Conservation (phyloP, 2,797 vertebrate genomes). For the Sebastolobus altivelis region DNA sequence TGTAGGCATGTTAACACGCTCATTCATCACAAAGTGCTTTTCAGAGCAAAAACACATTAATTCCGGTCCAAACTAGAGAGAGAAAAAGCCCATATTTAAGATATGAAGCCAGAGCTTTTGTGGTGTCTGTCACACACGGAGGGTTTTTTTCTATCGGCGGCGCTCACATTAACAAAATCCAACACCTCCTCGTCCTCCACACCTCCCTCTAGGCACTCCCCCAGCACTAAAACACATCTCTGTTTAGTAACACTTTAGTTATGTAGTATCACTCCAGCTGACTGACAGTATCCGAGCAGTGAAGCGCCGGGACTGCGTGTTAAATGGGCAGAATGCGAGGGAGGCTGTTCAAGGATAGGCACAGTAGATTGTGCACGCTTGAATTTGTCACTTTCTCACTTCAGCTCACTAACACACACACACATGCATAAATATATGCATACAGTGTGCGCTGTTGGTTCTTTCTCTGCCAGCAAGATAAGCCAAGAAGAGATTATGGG, state of each 20-base stretch:
- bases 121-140: slow-evolving; percentile 32
- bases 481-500: slow-evolving; percentile 44
- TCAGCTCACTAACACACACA: slow-evolving; percentile 22
- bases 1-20: not conserved
- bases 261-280: slow-evolving; percentile 73
- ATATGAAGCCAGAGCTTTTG: slow-evolving; percentile 35
- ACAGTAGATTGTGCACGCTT: slow-evolving; percentile 4
- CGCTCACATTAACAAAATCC: slow-evolving; percentile 63
- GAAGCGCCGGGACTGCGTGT: slow-evolving; percentile 47
- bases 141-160: slow-evolving; percentile 44
- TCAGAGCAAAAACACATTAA: slow-evolving; percentile 21
- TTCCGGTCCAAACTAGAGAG: slow-evolving; percentile 11
- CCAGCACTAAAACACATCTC: slow-evolving; percentile 59
- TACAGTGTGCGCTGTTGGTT: slow-evolving; percentile 13
- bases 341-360: slow-evolving; percentile 42
- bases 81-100: slow-evolving; percentile 32
- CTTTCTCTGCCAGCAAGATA: slow-evolving; percentile 20
- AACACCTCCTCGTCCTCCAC: slow-evolving; percentile 56
- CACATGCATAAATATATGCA: slow-evolving; percentile 28
- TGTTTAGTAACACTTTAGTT: slow-evolving; percentile 70
- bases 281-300: slow-evolving; percentile 67
- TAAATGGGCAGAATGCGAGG: slow-evolving; percentile 59
- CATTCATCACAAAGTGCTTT: slow-evolving; percentile 29
- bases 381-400: slow-evolving; percentile 45
- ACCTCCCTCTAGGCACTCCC: slow-evolving; percentile 49